Base-by-base conservation (phyloP, 1,140 invertebrate genomes). In the Oryctes rhinoceros region DNA sequence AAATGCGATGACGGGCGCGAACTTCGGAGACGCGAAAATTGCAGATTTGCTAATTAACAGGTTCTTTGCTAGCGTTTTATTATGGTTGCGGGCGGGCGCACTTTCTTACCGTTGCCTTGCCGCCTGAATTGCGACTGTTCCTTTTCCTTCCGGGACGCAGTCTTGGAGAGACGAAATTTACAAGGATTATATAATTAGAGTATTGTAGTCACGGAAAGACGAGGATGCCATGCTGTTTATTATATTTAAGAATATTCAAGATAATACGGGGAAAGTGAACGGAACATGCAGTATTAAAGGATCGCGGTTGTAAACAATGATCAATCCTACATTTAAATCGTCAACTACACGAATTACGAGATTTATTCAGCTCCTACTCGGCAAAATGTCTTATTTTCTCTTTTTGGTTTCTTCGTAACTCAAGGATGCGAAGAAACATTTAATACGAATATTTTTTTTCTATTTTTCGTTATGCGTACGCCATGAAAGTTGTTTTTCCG, bases 31-130 rank as follows among this genome's bases (percentile, higher is more conserved):
- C 20, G 65, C 18, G 65, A 37, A 37, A 71, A 71, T 71, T 15
- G 65, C 65, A 37, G 13, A 71, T 71, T 37, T 24, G 65, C 11
- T 71, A 71, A 71, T 71, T 71, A 71, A 71, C 65, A 13, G 24
- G 65, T 35, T 71, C 24, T 71, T 71, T 71, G 37, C 65, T 37
- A 24, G 24, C 1, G 24, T 71, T 71, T 71, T 71, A 59, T 18
- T 59, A 59, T 18, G 13, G 13, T 18, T 59, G 5, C 53, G 53
- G 18, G n/a, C 53, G 15, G n/a, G 15, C 53, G 18, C 53, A 18
- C 53, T 59, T 59, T 59, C 20, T 35, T 71, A 24, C 20, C 65
- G 65, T 7, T 37, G 35, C 37, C 65, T 30, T 71, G 65, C 65
- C 24, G 35, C 20, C 30, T 71, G 65, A 71, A 30, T 71, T 71